Evolutionary conservation across 2,113 vertebrate genomes (phyloP).

Genomic region (Empidonax alnorum): DNA sequence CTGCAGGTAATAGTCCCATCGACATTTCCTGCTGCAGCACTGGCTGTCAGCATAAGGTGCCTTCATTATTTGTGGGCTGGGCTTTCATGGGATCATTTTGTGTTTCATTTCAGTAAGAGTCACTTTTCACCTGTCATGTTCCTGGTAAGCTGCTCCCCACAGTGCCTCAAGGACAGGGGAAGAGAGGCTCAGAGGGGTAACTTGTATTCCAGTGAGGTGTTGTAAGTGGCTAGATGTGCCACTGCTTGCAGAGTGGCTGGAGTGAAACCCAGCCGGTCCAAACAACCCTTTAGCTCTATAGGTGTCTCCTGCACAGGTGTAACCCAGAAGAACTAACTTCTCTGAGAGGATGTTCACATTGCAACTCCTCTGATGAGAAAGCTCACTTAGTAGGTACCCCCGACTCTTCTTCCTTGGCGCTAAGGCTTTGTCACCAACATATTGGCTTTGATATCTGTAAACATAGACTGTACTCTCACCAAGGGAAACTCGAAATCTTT

Average conservation of each 20-base stretch:
- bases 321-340: background rate
- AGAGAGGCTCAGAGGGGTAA: background rate
- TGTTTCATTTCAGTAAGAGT: background rate
- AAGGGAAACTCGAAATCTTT: background rate
- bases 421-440: background rate
- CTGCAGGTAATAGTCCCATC: background rate
- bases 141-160: background rate
- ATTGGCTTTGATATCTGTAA: background rate
- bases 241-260: too few relatives aligned
- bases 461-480: background rate
- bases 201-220: background rate
- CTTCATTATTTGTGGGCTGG: constrained; percentile 56
- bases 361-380: background rate
- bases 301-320: too few relatives aligned
- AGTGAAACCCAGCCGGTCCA: background rate
- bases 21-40: constrained; percentile 27
- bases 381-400: background rate
- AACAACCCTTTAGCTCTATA: background rate
- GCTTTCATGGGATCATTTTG: background rate
- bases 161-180: background rate
- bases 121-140: background rate
- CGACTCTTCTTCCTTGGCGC: background rate
- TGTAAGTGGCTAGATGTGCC: background rate
- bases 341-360: background rate
- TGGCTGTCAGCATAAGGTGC: constrained; percentile 19